Evolutionary conservation across 2,888 invertebrate genomes (phyloP), one percentile per base, ranked within the genome.

Genomic region (Leuctra nigra): DNA sequence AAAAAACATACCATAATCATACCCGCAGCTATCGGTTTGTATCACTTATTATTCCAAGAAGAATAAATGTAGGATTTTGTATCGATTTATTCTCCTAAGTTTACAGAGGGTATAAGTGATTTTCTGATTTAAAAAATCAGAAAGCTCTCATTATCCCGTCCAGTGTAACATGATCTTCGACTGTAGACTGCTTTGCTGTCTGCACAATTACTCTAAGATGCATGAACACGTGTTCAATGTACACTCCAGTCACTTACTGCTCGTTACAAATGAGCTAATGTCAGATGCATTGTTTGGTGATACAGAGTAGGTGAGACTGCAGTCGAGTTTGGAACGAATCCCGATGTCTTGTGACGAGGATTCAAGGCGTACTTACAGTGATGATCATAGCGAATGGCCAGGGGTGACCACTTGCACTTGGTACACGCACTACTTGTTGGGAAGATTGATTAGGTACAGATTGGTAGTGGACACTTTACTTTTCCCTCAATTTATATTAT

Each of bases 311-410:
- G 23, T 44, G 44, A 18, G 22, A 23, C 23, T 44, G 9, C 7
- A 23, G n/a, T 44, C 23, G 22, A 44, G 44, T 44, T 9, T 44
- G 44, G 23, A 44, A 44, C 44, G 20, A 44, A 44, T 44, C 23
- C 23, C 4, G 20, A 22, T 44, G 18, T 23, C 11, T n/a, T n/a
- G n/a, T 23, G 44, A 23, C 23, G 13, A 13, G 22, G 44, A 44
- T 23, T 16, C 18, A 16, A 18, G 4, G 41, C 18, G 16, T 16
- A 4, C 20, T 41, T 4, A 16, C 20, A n/a, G n/a, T n/a, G 14
- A 41, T 2, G 11, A 41, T 11, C n/a, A n/a, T 4, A 23, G n/a
- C 44, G 1, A 23, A 44, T 23, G 44, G 20, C 22, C 9, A 44
- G 44, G 44, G 44, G 44, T 44, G 44, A 44, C 44, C 44, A 18